Percentiles rank a stretch among this genome's conserved stretches.
Evolutionary conservation across 2,888 invertebrate species (phyloP).

Genomic region (Polyploca ridens): DNA sequence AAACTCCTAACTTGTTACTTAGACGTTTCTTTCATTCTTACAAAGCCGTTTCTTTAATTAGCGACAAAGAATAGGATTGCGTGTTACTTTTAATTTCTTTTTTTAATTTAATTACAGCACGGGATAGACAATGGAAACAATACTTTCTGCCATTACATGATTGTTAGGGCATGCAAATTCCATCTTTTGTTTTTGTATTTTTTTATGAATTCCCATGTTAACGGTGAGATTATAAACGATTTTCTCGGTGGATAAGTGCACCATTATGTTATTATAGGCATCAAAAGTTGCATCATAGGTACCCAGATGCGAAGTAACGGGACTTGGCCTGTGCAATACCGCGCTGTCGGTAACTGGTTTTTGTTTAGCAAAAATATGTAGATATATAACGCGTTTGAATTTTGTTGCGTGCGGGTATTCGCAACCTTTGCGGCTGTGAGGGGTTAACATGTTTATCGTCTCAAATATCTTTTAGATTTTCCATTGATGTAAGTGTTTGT

Average conservation of each 20-base stretch:
- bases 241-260: conserved; percentile 59
- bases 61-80: conserved; percentile 79
- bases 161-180: conserved; percentile 72
- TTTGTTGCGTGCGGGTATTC: conserved; percentile 66
- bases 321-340: conserved; percentile 68
- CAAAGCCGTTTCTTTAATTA: conserved; percentile 79
- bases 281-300: conserved; percentile 76
- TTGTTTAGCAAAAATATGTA: conserved; percentile 67
- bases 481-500: conserved; percentile 22
- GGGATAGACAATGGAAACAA: conserved; percentile 73
- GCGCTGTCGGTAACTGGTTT: conserved; percentile 68
- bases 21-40: conserved; percentile 75
- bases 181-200: conserved; percentile 45
- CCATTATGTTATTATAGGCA: conserved; percentile 81
- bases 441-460: conserved; percentile 63
- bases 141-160: conserved; percentile 67
- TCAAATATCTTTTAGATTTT: conserved; percentile 19
- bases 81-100: conserved; percentile 74
- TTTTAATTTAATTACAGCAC: conserved; percentile 76
- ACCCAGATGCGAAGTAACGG: conserved; percentile 72
- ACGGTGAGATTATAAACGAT: conserved; percentile 37
- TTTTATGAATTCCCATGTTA: conserved; percentile 30
- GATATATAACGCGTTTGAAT: conserved; percentile 51
- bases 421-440: conserved; percentile 62
- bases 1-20: conserved; percentile 80